Evolutionary conservation across 1,140 invertebrate species (phyloP), one percentile per base, ranked within the genome.

Genomic region (Drosophila sp.): DNA sequence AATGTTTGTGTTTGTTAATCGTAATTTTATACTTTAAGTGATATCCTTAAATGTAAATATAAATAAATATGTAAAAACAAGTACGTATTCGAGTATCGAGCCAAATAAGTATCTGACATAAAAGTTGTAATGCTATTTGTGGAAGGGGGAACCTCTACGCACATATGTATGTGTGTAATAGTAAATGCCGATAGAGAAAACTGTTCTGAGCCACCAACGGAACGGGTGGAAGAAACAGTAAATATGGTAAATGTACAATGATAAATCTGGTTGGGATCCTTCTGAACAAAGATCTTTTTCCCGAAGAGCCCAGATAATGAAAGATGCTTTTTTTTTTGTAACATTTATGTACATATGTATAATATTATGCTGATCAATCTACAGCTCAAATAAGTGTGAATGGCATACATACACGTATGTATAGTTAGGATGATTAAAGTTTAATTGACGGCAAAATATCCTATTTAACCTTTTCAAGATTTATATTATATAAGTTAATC

Each of bases 141-240:
- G 10, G 44, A 10, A 50, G 44, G 23, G 10, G 44, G 44, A 10
- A 25, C 7, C 7, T 17, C n/a, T 33, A 7, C 33, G 30, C 6
- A 32, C 32, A 10, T n/a, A n/a, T 56, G 29, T 30, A 30, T 55
- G 50, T 29, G 11, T 29, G 27, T 30, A 30, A 56, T 47, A 27
- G 44, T 8, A 23, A 50, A 50, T 50, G 25, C 44, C 44, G 6
- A 50, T 50, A 27, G 44, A 50, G 44, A 50, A 50, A 50, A 50
- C 44, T 50, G n/a, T 50, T 50, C 17, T 50, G 23, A 2, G 7
- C 4, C 23, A 17, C 27, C 4, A 32, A 30, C 8, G 27, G 54
- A 3, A 38, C 54, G 29, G 10, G 7, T 50, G 23, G 7, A 50
- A 50, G 11, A 41, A 41, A 10, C 11, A 41, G 40, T 41, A 25